Conservation (phyloP, 2,888 invertebrate genomes). For the Disparrhopalites patrizii region DNA sequence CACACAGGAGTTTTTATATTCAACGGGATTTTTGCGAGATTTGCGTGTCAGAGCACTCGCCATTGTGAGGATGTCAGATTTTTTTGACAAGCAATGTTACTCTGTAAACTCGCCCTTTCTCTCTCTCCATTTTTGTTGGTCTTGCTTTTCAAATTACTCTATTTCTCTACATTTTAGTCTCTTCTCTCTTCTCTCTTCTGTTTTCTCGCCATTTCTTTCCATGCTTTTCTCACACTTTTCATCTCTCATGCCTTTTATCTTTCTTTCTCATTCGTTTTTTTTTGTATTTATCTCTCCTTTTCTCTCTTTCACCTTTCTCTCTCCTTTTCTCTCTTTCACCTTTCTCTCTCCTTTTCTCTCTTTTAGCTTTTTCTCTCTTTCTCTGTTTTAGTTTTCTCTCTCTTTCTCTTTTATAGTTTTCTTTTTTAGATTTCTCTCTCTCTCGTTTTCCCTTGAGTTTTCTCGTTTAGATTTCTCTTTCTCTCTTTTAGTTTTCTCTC, state of each 20-base stretch:
- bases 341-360: too few species aligned
- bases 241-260: neutral
- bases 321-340: too few species aligned
- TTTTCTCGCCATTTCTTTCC: too few species aligned
- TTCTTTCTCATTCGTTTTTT: neutral
- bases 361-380: too few species aligned
- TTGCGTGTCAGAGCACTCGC: neutral
- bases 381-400: too few species aligned
- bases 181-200: too few species aligned
- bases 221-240: neutral
- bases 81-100: conserved; percentile 8
- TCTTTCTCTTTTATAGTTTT: too few species aligned
- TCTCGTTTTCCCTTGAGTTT: too few species aligned
- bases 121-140: neutral
- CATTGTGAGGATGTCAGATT: neutral
- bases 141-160: neutral
- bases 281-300: neutral
- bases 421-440: too few species aligned
- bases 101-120: neutral
- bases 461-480: too few species aligned
- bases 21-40: neutral
- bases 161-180: neutral
- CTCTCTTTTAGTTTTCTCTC: too few species aligned
- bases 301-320: neutral
- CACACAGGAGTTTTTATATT: too few species aligned